Evolutionary conservation across 2,888 invertebrate species (phyloP), one percentile per base, ranked within the genome.

Genomic region (Portevinia maculata): DNA sequence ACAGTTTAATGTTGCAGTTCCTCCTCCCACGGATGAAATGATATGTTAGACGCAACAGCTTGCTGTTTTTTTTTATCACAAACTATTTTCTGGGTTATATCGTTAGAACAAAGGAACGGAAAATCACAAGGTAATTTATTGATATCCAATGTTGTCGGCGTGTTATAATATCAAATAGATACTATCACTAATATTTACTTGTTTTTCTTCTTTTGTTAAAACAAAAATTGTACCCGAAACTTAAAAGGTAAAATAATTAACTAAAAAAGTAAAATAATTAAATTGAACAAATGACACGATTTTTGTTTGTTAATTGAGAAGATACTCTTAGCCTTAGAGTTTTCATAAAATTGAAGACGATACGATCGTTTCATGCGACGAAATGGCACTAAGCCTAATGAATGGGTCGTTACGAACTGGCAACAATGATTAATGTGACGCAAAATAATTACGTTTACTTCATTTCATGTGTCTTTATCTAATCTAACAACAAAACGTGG

Each of bases 361-460:
- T 46, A 53, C 44, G 17, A 53, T 55, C 48, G 48, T 24, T 48
- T 24, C 55, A 53, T 55, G 48, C 48, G 48, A 24, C 30, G 32
- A 24, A 76, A 57, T 57, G 30, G 50, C 34, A 71, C 73, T 30
- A 65, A 15, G 60, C 62, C 37, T 34, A 52, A 60, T 71, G 70
- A 70, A 52, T 59, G 50, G 59, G 9, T 60, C 13, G 52, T 44
- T 71, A 46, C 37, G 11, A 28, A 46, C 34, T 39, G 53, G 60
- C 71, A 15, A 53, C 44, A 30, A 57, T 50, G 15, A 65, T 50
- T 74, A 65, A 50, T 41, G 50, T 74, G 74, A 74, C 65, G 74
- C 74, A 59, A 52, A 74, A 60, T 57, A 65, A 57, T 74, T 57
- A 65, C 65, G 62, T 71, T 53, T 71, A 60, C 60, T 41, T 64